Evolutionary conservation across 2,113 vertebrate species (phyloP).

Genomic region (Pyrgilauda ruficollis): DNA sequence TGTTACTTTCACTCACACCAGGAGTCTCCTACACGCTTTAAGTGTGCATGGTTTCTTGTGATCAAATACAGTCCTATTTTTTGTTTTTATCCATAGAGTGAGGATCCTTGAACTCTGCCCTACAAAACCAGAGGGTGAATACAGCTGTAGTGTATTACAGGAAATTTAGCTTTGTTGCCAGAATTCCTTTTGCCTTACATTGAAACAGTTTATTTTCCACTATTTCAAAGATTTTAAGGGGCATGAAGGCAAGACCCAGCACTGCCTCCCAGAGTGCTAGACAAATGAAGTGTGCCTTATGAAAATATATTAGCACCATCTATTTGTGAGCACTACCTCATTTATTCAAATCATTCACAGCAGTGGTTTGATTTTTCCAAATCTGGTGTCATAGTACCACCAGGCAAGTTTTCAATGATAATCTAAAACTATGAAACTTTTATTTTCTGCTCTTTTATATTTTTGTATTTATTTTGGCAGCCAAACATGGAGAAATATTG

Average conservation of each 20-base stretch:
- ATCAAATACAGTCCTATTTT: not conserved
- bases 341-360: not conserved
- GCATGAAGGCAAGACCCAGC: not conserved
- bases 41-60: rapidly evolving
- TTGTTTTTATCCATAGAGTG: not conserved
- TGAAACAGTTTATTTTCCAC: conserved; percentile 10
- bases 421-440: not conserved
- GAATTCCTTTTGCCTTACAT: conserved; percentile 43
- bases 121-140: conserved; percentile 14
- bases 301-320: not conserved
- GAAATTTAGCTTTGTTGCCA: not conserved
- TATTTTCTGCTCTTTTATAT: not conserved
- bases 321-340: not conserved
- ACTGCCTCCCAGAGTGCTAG: not conserved
- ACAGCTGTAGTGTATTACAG: conserved; percentile 24
- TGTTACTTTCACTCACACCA: not conserved
- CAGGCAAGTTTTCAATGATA: not conserved
- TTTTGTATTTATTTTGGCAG: conserved; percentile 5
- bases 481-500: not conserved
- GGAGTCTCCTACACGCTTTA: rapidly evolving
- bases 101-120: not conserved
- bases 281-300: not conserved
- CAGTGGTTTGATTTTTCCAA: not conserved
- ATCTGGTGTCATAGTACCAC: not conserved
- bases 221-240: conserved; percentile 8